Percentiles rank a stretch among this genome's conserved stretches.
Evolutionary conservation across 2,888 invertebrate genomes (phyloP).

Genomic region (Leucozona laternaria): DNA sequence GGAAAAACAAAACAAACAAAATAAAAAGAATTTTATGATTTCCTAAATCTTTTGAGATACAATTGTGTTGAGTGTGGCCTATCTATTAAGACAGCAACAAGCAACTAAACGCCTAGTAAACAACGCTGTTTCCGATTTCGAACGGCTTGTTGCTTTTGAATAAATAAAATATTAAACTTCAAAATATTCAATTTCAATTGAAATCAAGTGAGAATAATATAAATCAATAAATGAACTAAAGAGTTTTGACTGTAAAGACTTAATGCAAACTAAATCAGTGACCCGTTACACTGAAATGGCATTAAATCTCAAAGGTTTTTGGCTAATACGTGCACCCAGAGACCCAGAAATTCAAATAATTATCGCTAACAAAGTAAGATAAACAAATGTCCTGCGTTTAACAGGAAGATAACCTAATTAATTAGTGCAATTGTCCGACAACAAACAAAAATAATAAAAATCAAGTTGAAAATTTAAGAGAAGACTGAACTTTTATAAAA

Average conservation of each 20-base stretch:
- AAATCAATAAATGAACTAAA: constrained; percentile 26
- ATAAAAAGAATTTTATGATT: constrained; percentile 35
- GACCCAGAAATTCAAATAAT: constrained; percentile 55
- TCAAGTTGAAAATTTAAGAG: not conserved
- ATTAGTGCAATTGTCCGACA: constrained; percentile 62
- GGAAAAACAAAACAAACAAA: not conserved
- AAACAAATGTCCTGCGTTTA: constrained; percentile 13
- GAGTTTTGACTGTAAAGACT: constrained; percentile 1
- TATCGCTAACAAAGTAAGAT: constrained; percentile 27
- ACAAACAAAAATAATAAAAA: not conserved
- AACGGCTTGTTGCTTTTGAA: constrained; percentile 54
- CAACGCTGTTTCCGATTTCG: not conserved
- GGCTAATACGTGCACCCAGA: constrained; percentile 59
- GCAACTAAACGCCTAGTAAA: constrained; percentile 54
- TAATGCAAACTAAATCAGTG: constrained; percentile 30
- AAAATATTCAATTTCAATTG: constrained; percentile 17
- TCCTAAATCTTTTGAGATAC: constrained; percentile 33
- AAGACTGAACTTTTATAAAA: constrained; percentile 62
- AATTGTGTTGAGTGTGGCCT: constrained; percentile 45
- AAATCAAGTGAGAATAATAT: constrained; percentile 45
- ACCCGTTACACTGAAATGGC: constrained; percentile 63
- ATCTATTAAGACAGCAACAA: constrained; percentile 65
- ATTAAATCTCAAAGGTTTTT: constrained; percentile 59
- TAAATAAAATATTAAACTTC: not conserved
- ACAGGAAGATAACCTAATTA: constrained; percentile 4